Base-by-base conservation (phyloP, 1,140 invertebrate genomes). In the Chrysomallon squamiferum region DNA sequence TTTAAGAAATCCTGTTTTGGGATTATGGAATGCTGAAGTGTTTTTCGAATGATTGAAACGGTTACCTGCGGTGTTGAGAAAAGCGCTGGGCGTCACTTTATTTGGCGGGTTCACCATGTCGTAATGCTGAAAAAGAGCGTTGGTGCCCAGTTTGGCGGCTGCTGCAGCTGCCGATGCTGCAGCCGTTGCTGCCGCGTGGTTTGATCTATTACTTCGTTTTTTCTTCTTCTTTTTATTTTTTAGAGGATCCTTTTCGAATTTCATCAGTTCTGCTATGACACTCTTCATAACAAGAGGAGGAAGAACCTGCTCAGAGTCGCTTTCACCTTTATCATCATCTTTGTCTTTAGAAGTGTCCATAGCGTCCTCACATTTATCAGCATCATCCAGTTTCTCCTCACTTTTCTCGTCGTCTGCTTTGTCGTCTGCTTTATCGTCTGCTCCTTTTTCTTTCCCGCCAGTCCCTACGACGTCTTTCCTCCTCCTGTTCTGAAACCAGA, bases 401-500 rank as follows among this genome's bases (percentile, higher is more conserved):
- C 76, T 64, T 25, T 50, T 69, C 30, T 52, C 59, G 13, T 59
- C 57, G 22, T 57, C 66, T 2, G 66, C 32, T 54, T 71, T 71
- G n/a, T 68, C 67, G 3, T 32, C n/a, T 30, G 25, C 27, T 69
- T 73, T 66, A 32, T 41, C 13, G 20, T 38, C 35, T 15, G 35
- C 6, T 7, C 35, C 35, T 38, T 38, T 38, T 15, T 38, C 35
- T 38, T 62, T 56, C 65, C 35, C 22, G 32, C 27, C 25, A 20
- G 71, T 75, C 1, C 70, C 65, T 2, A 82, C 73, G 1, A 83
- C 80, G 66, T 83, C 81, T 66, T 83, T 83, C 33, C 81, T 52
- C 52, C 81, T 54, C 50, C 81, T 65, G 59, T 83, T 83, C 70
- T 83, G 81, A 59, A 83, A 83, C 81, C 81, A 83, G 38, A 82